Percentiles rank a stretch among this genome's conserved stretches.
phyloP scores from a whole-genome alignment of 2,113 vertebrate genomes.

The Hemiprocne comata region DNA sequence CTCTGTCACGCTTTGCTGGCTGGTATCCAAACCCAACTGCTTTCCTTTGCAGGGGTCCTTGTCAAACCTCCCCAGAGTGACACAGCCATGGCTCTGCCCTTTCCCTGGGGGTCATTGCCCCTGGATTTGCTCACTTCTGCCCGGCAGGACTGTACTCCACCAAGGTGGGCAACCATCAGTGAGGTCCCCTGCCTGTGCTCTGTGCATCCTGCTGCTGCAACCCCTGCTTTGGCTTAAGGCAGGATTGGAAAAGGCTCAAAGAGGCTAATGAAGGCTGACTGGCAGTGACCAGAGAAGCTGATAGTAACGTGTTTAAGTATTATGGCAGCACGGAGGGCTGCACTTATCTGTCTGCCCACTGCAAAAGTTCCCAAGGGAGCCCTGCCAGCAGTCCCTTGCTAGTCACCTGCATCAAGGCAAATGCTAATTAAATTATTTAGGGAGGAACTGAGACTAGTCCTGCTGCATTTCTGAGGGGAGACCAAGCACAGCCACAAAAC shows the following conservation, averaged over 20 bases:
- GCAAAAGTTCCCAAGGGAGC: constrained; percentile 1
- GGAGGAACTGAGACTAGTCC: not conserved
- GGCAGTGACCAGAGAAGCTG: not conserved
- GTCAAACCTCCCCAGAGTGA: not conserved
- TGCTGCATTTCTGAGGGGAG: not conserved
- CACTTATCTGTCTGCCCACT: not conserved
- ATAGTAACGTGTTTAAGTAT: not conserved
- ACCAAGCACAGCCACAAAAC: not conserved
- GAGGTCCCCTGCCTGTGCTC: not conserved
- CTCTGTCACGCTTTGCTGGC: not conserved
- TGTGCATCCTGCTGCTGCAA: rapidly evolving
- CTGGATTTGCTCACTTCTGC: not conserved
- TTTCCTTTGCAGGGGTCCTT: not conserved
- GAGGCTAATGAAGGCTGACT: not conserved
- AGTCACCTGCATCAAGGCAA: constrained; percentile 27
- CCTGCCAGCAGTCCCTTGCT: not conserved
- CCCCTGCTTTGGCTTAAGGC: not conserved
- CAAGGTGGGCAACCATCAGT: rapidly evolving
- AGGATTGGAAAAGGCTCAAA: not conserved
- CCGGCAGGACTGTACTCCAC: not conserved
- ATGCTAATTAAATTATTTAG: constrained; percentile 27
- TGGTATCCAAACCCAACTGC: not conserved
- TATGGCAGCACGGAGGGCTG: not conserved
- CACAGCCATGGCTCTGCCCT: not conserved
- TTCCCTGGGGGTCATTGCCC: not conserved